Percentiles rank a stretch among this genome's conserved stretches.
Evolutionary conservation across 2,113 vertebrate genomes (phyloP).

Genomic region (Fulmarus glacialis): DNA sequence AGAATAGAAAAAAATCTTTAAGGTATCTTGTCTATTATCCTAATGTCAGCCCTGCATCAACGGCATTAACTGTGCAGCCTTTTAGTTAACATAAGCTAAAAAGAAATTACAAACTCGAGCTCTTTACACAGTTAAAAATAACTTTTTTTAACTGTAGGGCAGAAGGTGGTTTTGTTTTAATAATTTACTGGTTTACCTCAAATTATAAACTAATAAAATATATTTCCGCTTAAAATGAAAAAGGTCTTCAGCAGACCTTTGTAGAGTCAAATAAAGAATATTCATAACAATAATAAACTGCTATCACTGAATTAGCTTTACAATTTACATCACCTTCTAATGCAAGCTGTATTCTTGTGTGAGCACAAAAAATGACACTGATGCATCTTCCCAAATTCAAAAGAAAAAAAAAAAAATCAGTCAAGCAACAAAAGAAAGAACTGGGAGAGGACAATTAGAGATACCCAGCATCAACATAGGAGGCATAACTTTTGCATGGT

Average conservation of each 20-base stretch:
- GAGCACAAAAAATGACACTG: background rate
- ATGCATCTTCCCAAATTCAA: background rate
- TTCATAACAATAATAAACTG: background rate
- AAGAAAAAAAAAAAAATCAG: background rate
- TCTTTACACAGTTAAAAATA: conserved; percentile 19
- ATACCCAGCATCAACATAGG: background rate
- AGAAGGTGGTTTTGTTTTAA: conserved; percentile 38
- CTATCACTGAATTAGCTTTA: background rate
- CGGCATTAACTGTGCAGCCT: background rate
- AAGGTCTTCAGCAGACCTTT: background rate
- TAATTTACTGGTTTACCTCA: conserved; percentile 46
- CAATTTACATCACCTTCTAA: background rate
- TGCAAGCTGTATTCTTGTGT: background rate
- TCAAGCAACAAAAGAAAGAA: background rate
- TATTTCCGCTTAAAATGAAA: conserved; percentile 7
- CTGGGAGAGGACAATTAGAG: background rate
- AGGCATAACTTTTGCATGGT: background rate
- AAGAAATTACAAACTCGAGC: background rate
- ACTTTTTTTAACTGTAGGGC: conserved; percentile 15
- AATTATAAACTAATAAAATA: conserved; percentile 22
- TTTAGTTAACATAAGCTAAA: background rate
- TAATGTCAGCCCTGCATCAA: background rate
- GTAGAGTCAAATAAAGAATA: background rate
- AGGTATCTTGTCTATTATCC: background rate
- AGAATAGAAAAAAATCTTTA: background rate